phyloP scores from a whole-genome alignment of 2,113 vertebrate species.

The Rhinolophus ferrumequinum region DNA sequence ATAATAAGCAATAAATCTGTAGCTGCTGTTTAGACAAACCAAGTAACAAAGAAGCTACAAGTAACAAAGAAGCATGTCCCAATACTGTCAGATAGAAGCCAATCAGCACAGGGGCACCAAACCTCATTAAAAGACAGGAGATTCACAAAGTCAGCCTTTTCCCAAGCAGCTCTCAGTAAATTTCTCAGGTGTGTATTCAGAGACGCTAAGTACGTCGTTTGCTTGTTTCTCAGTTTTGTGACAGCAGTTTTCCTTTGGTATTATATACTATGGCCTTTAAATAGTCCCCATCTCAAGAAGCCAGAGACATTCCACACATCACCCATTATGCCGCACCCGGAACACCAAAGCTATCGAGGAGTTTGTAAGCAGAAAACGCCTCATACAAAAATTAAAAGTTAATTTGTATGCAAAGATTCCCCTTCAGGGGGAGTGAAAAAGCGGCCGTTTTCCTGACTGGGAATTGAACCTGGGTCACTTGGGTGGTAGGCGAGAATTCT shows the following conservation, averaged over 20 bases:
- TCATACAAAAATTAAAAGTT: background rate
- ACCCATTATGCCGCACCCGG: background rate
- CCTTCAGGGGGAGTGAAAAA: fast-evolving
- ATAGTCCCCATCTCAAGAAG: background rate
- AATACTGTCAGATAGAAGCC: background rate
- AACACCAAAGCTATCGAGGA: fast-evolving
- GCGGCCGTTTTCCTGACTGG: fast-evolving
- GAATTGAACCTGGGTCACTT: constrained; percentile 76
- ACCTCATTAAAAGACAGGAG: background rate
- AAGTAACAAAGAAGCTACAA: background rate
- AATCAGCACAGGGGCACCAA: background rate
- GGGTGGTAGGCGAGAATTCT: constrained; percentile 20
- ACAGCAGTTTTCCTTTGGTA: background rate
- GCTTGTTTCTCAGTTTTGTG: background rate
- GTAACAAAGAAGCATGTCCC: background rate
- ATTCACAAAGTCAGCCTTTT: no score
- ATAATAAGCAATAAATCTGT: no score
- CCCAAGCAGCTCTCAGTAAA: background rate
- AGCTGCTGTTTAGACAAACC: background rate
- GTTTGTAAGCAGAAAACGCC: fast-evolving
- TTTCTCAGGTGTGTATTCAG: background rate
- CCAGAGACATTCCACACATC: background rate
- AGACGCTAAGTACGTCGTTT: background rate
- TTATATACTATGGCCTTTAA: background rate
- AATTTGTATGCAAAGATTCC: fast-evolving